Conservation (phyloP, 2,113 vertebrate species). For the Callithrix jacchus region DNA sequence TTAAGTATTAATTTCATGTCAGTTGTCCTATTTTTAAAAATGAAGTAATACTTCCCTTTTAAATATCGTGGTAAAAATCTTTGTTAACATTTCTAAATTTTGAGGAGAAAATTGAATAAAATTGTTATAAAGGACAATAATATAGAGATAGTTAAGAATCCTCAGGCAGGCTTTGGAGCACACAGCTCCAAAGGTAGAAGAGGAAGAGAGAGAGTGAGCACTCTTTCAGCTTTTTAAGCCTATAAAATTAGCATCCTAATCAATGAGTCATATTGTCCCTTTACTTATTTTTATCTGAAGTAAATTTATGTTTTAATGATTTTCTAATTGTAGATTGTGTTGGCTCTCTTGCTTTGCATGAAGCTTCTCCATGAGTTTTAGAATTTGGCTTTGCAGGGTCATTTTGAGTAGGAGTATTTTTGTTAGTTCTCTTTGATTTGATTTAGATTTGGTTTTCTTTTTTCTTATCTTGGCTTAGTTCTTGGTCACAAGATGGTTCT, state of each 20-base stretch:
- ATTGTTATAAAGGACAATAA: background rate
- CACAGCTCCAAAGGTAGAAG: too few relatives aligned
- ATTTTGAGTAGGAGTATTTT: background rate
- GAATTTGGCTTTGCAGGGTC: background rate
- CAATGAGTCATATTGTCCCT: background rate
- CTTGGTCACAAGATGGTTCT: background rate
- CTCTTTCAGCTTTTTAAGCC: background rate
- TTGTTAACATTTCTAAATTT: background rate
- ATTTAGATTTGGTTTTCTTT: background rate
- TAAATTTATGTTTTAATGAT: background rate
- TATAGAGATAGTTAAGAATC: background rate
- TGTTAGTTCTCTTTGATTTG: background rate
- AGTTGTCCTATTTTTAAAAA: background rate
- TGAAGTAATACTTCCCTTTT: background rate
- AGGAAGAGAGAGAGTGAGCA: background rate
- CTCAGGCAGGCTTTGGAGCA: background rate
- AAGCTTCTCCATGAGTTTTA: background rate
- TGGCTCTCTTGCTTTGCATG: background rate
- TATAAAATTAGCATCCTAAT: background rate
- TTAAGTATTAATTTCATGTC: background rate
- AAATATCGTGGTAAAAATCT: background rate
- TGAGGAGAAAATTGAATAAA: background rate
- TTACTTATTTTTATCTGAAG: background rate
- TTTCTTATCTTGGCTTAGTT: background rate
- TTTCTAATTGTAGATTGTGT: background rate